Evolutionary conservation across 64 coral and sea anemone genomes (phyloP).

Genomic region (Dendrophyllia cribrosa): DNA sequence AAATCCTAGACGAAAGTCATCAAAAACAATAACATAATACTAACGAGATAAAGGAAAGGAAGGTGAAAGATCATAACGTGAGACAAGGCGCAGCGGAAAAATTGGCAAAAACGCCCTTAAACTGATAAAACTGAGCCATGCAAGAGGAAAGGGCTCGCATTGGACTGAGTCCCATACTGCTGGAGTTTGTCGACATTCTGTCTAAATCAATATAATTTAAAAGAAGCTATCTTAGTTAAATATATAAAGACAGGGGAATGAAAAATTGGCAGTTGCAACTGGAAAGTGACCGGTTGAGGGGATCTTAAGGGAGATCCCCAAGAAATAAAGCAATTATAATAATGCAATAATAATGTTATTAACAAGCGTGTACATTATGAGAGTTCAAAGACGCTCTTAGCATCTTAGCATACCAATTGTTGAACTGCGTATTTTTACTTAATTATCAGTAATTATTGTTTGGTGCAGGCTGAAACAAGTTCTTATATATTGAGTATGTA

Average conservation of each 20-base stretch:
- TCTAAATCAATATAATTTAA: background rate
- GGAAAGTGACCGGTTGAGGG: too few species aligned
- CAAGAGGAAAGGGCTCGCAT: background rate
- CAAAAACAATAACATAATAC: background rate
- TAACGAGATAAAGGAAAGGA: background rate
- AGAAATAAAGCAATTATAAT: too few species aligned
- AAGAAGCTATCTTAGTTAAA: background rate
- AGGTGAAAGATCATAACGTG: background rate
- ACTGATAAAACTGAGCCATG: background rate
- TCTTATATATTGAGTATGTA: too few species aligned
- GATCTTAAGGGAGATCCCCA: too few species aligned
- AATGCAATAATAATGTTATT: too few species aligned
- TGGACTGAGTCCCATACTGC: constrained; percentile 18
- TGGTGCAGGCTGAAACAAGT: too few species aligned
- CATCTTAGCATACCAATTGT: too few species aligned
- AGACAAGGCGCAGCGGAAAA: background rate
- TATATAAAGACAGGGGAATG: background rate
- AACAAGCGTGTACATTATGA: too few species aligned
- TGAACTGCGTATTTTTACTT: too few species aligned
- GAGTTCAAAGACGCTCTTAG: too few species aligned
- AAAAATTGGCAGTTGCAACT: background rate
- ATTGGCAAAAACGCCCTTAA: too few species aligned
- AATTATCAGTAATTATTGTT: too few species aligned
- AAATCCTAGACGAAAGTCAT: background rate
- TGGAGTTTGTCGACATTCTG: background rate